Base-by-base conservation (phyloP, 1,140 invertebrate species). In the Drosophila murphyi region DNA sequence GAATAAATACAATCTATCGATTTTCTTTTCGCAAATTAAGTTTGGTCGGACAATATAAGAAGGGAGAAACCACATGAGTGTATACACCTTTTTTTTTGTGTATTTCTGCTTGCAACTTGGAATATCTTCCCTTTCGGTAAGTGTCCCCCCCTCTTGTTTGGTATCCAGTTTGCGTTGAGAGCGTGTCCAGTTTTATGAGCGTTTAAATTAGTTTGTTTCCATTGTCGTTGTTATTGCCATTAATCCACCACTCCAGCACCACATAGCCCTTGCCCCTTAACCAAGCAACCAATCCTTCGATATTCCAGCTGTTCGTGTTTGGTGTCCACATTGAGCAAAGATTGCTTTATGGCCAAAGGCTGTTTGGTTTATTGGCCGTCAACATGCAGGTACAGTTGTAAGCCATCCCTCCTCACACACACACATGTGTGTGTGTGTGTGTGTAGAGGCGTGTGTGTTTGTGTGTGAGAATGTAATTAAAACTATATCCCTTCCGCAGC, bases 311-410 rank as follows among this genome's bases (percentile, higher is more conserved):
- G 6, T 41, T 72, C 78, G 47, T 56, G 70, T 41, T 54, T 64
- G 57, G 48, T 77, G 78, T 81, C 62, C 77, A 73, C 57, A 59
- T 63, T 41, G 70, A 28, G 54, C 59, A 43, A 81, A 82, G 79
- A 82, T 82, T 82, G 79, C 67, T 82, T 82, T 82, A 82, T 78
- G 74, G 74, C 79, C 80, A 74, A 70, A 48, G 55, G 79, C 64
- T 64, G 71, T 78, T 82, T 78, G 63, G 79, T 82, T 82, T 82
- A 82, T 82, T 82, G 73, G 79, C 63, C 79, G 64, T 45, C 70
- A 82, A 75, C 80, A 82, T 82, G 79, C 79, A 81, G 79, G 79
- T 82, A 72, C 45, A 20, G 55, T 52, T 43, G 20, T 67, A 45
- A 6, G 28, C 37, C 47, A 37, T 41, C 52, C 52, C 10, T 6